These are phyloP conservation scores for Riptortus pedestris DNA, from an alignment of 1,140 invertebrate species.

Conservation along the genomic window DNA sequence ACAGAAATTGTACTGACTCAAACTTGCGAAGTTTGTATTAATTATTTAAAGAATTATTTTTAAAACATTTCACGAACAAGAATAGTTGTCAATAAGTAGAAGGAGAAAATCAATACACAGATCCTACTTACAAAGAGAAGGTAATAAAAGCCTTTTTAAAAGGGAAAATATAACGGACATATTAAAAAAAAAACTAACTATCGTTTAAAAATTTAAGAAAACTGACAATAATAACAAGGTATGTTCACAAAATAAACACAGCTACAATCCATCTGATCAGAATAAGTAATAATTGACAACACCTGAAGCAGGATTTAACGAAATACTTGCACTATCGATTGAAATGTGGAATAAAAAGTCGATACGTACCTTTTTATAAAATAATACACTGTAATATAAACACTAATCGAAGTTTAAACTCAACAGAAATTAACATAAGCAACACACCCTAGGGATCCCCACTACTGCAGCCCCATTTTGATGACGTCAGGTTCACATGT, in stretches of 20 bases:
- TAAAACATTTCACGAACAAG: no score
- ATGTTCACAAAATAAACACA: constrained; percentile 7
- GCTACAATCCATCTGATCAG: constrained; percentile 4
- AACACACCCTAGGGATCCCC: constrained; percentile 34
- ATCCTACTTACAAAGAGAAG: no score
- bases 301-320: not conserved
- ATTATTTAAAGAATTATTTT: no score
- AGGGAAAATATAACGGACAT: no score
- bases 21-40: no score
- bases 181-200: no score
- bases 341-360: not conserved
- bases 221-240: no score
- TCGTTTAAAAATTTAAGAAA: no score
- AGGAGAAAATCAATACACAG: no score
- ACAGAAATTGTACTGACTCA: no score
- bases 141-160: no score
- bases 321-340: not conserved
- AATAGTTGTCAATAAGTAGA: no score
- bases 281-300: constrained; percentile 1
- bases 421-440: constrained; percentile 35
- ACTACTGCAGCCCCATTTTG: constrained; percentile 27
- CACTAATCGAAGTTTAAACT: constrained; percentile 5
- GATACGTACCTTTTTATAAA: not conserved
- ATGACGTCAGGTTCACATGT: constrained; percentile 4
- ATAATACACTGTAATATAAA: not conserved